Conservation (phyloP, 2,113 vertebrate species). For the Menidia beryllina region DNA sequence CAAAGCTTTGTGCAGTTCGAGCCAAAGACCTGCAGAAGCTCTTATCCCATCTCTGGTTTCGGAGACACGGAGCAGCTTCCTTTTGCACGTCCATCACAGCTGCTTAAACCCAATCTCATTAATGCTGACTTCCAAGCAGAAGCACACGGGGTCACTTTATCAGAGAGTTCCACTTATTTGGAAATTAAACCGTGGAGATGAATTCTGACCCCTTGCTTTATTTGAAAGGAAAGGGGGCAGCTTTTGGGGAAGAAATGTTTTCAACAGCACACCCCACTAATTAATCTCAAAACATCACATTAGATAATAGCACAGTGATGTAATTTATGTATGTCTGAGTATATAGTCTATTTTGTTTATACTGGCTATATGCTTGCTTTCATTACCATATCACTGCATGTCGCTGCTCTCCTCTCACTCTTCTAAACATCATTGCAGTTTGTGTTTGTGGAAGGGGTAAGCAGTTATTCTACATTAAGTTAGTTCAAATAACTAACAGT, state of each 20-base stretch:
- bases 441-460: too few relatives aligned
- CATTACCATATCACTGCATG: too few relatives aligned
- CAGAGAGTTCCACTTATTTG: slow-evolving; percentile 48
- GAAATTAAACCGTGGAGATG: slow-evolving; percentile 31
- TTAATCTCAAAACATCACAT: not conserved
- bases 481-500: too few relatives aligned
- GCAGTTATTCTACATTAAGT: too few relatives aligned
- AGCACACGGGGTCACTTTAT: not conserved
- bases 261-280: not conserved
- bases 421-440: too few relatives aligned
- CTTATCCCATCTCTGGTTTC: slow-evolving; percentile 56
- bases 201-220: slow-evolving; percentile 1
- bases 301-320: not conserved
- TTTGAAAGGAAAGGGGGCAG: slow-evolving; percentile 27
- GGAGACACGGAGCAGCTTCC: slow-evolving; percentile 64
- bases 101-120: slow-evolving; percentile 65
- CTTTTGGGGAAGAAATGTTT: slow-evolving; percentile 13
- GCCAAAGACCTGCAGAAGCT: slow-evolving; percentile 35
- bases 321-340: not conserved
- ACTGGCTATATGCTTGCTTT: too few relatives aligned
- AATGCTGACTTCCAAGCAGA: slow-evolving; percentile 31
- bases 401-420: too few relatives aligned
- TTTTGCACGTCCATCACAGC: slow-evolving; percentile 45
- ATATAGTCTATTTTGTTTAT: not conserved
- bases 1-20: slow-evolving; percentile 1